Conservation (phyloP, 30 jellyfish, hydroid and myxozoan species). For the Aurelia sp. region DNA sequence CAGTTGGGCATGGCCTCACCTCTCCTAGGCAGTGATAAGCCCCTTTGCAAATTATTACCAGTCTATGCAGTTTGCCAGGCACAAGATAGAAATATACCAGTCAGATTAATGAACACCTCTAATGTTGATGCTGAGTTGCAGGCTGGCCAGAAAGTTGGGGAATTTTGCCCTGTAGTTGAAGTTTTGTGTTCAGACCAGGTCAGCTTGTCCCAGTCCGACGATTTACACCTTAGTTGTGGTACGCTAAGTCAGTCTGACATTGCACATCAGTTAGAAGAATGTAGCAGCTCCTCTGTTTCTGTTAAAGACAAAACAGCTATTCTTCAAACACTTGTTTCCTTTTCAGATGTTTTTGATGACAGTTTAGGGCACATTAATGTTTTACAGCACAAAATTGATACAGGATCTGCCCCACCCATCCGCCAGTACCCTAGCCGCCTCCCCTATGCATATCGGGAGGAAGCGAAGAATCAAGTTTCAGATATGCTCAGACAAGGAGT, state of each 20-base stretch:
- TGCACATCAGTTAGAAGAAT: no score
- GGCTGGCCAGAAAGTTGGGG: conserved; percentile 14
- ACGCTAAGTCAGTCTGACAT: no score
- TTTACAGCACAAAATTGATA: conserved; percentile 19
- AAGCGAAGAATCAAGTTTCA: conserved; percentile 22
- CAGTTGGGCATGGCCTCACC: conserved; percentile 42
- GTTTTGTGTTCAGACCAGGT: background rate
- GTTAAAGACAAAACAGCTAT: no score
- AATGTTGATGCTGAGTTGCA: conserved; percentile 31
- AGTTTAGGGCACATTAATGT: conserved; percentile 48
- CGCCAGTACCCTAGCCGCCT: conserved; percentile 54
- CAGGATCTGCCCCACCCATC: conserved; percentile 36
- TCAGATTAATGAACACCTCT: conserved; percentile 43
- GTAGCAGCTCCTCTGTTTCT: no score
- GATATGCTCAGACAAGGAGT: conserved; percentile 45
- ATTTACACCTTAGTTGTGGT: no score
- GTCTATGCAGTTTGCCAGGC: conserved; percentile 54
- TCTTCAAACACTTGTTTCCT: no score
- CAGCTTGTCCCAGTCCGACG: no score
- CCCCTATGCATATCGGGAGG: conserved; percentile 51
- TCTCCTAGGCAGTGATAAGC: background rate
- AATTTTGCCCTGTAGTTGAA: conserved; percentile 53
- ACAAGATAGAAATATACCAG: background rate
- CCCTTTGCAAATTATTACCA: conserved; percentile 16
- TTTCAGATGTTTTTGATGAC: conserved; percentile 38